A percentile compares a stretch with the other conserved stretches of the same genome.
Evolutionary conservation across 2,113 vertebrate species (phyloP).

Genomic region (Gnathonemus echidnorhynchus): DNA sequence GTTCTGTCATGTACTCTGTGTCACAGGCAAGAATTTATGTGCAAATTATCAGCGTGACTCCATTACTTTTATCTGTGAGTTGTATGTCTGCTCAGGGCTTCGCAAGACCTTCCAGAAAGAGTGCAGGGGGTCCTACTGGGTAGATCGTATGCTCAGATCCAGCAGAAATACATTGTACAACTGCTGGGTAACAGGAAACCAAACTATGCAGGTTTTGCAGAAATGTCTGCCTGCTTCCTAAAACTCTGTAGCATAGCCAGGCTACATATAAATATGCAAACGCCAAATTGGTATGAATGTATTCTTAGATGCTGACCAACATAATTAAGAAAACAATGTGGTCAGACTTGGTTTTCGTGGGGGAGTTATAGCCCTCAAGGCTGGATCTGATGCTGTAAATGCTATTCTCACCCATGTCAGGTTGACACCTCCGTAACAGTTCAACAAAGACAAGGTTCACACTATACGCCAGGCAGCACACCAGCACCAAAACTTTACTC

Average conservation of each 20-base stretch:
- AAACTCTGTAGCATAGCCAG: not conserved
- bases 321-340: not conserved
- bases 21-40: not conserved
- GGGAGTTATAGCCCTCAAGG: not conserved
- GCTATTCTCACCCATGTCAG: not conserved
- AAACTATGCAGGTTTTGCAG: not conserved
- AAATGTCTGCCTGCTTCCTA: not conserved
- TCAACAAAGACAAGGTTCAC: not conserved
- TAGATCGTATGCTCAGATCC: not conserved
- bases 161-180: not conserved
- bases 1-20: slow-evolving; percentile 8
- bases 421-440: not conserved
- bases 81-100: not conserved
- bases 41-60: not conserved
- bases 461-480: not conserved
- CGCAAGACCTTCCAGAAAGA: not conserved
- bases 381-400: not conserved
- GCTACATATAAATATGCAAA: not conserved
- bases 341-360: not conserved
- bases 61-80: not conserved
- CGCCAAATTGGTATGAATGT: not conserved
- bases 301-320: not conserved
- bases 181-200: not conserved
- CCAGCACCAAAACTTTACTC: not conserved
- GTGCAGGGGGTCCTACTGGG: not conserved